Evolutionary conservation across 2,888 invertebrate genomes (phyloP), one percentile per base, ranked within the genome.

Genomic region (Leptothorax acervorum): DNA sequence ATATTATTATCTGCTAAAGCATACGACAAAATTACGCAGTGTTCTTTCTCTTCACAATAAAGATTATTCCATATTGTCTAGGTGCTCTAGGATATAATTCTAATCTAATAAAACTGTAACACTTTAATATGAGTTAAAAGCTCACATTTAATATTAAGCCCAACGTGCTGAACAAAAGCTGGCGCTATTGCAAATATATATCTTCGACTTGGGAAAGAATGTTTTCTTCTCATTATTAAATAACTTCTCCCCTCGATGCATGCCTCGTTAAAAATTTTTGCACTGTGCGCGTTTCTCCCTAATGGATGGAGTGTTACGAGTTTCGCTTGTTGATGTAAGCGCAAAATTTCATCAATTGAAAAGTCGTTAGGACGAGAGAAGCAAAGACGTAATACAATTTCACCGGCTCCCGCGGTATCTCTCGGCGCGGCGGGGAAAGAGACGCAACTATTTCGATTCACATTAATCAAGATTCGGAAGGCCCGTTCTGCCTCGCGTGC

Each of bases 391-490:
- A 18, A 55, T 39, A 62, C 48, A 35, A 70, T 78, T 70, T 71
- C 57, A 42, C 60, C n/a, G 35, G 35, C 18, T 23, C 6, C 6
- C 18, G 35, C 8, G 28, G 28, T 28, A 81, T 71, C 73, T 73
- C 31, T n/a, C 75, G 15, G 51, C 42, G 60, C 4, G 48, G 15
- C 1, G 57, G 31, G 39, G 51, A 57, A 74, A 39, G 70, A 57
- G 83, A 74, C 65, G 75, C 78, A 53, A 76, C 68, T 73, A 78
- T 70, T 60, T 71, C 71, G 76, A 63, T 45, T 73, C 66, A 85
- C 90, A 90, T 90, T 90, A 90, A 90, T 90, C 90, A 90, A 86
- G 88, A 88, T 90, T 89, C 83, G 87, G 90, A 89, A 86, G 89
- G 86, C 86, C 71, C 85, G 83, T 81, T 86, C 82, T 23, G 23